A percentile compares a stretch with the other conserved stretches of the same genome.
Conservation (phyloP, 2,113 vertebrate species). For the Rattus rattus region DNA sequence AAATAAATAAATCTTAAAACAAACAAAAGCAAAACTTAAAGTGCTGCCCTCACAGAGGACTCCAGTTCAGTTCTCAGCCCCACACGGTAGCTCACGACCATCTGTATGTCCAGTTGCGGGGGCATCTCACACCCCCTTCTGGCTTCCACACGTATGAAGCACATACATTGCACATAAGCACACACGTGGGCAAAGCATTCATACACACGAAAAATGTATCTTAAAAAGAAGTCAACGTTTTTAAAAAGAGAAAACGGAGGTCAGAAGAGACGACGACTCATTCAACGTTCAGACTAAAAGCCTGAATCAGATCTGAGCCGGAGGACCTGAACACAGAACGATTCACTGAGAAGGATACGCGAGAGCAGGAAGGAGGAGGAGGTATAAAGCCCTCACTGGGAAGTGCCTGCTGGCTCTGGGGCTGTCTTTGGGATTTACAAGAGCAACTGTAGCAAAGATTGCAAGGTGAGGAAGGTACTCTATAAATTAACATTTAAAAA, state of each 20-base stretch:
- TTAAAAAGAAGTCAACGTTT: not conserved
- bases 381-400: not conserved
- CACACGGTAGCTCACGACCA: not conserved
- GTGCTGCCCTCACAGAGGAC: not conserved
- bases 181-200: not conserved
- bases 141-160: not conserved
- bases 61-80: not conserved
- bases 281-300: not conserved
- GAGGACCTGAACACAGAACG: not conserved
- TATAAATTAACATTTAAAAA: not conserved
- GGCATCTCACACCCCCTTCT: not conserved
- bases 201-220: not conserved
- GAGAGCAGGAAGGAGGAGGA: too few species aligned
- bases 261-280: not conserved
- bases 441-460: not conserved
- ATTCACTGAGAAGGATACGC: not conserved
- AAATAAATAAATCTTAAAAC: too few species aligned
- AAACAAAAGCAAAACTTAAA: too few species aligned
- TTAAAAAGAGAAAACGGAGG: not conserved
- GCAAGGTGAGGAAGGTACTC: not conserved
- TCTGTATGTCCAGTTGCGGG: not conserved
- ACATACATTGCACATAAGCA: not conserved
- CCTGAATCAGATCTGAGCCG: not conserved
- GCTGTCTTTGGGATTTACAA: not conserved
- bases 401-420: not conserved